Evolutionary conservation across 1,140 invertebrate genomes (phyloP).

Genomic region (Drosophila tani): DNA sequence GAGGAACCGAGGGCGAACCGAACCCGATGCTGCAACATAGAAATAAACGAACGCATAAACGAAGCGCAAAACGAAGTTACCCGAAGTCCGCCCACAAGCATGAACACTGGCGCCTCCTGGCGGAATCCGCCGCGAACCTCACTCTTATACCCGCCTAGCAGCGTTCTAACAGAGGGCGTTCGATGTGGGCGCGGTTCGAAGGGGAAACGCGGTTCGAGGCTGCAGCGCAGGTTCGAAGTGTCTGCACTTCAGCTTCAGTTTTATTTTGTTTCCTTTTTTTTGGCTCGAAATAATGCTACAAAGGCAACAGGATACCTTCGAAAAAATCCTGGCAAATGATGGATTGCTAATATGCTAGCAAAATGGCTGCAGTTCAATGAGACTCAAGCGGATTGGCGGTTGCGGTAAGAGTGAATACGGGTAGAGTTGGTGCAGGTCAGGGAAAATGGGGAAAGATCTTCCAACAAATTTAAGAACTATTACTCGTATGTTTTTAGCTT

Average conservation of each 20-base stretch:
- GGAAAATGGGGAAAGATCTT: background rate
- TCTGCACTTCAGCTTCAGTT: background rate
- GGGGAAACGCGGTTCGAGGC: conserved; percentile 21
- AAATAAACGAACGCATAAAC: background rate
- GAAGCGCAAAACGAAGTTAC: background rate
- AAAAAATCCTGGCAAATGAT: conserved; percentile 11
- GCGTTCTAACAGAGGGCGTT: conserved; percentile 2
- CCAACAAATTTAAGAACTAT: too few relatives aligned
- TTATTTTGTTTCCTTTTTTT: conserved; percentile 1
- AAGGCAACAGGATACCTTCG: conserved; percentile 5
- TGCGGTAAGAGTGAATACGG: background rate
- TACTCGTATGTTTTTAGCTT: too few relatives aligned
- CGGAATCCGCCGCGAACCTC: background rate
- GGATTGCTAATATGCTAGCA: conserved; percentile 9
- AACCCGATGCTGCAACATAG: background rate
- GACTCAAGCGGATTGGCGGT: conserved; percentile 13
- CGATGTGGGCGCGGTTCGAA: conserved; percentile 11
- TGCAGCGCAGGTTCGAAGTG: background rate
- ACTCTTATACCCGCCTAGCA: conserved; percentile 29
- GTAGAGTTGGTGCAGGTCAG: conserved; percentile 9
- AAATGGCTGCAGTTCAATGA: conserved; percentile 14
- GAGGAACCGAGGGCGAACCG: conserved; percentile 5
- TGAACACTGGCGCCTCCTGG: conserved; percentile 8
- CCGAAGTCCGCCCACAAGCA: background rate
- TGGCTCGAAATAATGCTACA: background rate